Base-by-base conservation (phyloP, 2,797 vertebrate genomes). In the Neosilurus hyrtlii region DNA sequence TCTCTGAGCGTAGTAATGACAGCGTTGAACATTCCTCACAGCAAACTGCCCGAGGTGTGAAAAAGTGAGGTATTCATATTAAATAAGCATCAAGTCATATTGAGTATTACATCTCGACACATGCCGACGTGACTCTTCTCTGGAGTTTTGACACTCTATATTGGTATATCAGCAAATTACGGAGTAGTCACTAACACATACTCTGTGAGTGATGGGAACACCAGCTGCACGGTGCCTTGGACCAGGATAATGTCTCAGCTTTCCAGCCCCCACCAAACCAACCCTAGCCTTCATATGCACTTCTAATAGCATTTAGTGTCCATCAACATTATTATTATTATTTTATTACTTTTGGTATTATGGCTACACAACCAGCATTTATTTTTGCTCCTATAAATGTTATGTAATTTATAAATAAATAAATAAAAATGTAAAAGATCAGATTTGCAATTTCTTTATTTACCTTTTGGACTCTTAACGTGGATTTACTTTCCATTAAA, bases 181-280 rank as follows among this genome's bases (percentile, higher is more conserved):
- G 83, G 81, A 90, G 91, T 89, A 89, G 91, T 91, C 88, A 88
- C 86, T 84, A 83, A 79, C 85, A 81, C 88, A 88, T 86, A 83
- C 86, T 52, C 70, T 86, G 82, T 91, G 92, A 94, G 88, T 92
- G 93, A 92, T 91, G 87, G 89, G 75, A 83, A 88, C 93, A 89
- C 88, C 93, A 91, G 94, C 90, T 89, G 35, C 84, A 85, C 35
- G 73, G 80, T 90, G 90, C 85, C 87, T 90, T 89, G 81, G 84
- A 89, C 83, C 84, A 80, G 88, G 90, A 88, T 86, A 85, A 85
- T 76, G 82, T 75, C 84, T 92, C 88, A 68, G 86, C 91, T 84
- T 91, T 90, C 91, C 89, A 86, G 77, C 72, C 72, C 71, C 68
- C 24, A 26, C 12, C 35, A 70, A 68, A 37, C 75, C 49, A 30